A percentile compares a stretch with the other conserved stretches of the same genome.
Conservation (phyloP, 1,140 invertebrate species). For the Diuraphis noxia region DNA sequence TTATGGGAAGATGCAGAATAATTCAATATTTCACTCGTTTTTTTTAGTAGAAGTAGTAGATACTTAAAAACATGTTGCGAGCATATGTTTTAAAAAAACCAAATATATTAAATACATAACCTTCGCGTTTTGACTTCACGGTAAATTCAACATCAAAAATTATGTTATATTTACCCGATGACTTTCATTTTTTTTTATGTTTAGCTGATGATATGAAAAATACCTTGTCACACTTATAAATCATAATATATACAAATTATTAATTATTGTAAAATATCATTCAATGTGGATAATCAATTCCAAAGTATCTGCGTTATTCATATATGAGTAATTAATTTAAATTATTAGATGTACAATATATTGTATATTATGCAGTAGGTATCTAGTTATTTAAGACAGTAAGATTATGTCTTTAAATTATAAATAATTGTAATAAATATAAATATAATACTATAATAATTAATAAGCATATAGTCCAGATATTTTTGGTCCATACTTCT, state of each 20-base stretch:
- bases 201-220: neutral
- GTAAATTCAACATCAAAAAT: slow-evolving; percentile 15
- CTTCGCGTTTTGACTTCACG: neutral
- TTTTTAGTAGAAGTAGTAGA: neutral
- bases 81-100: neutral
- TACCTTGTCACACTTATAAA: neutral
- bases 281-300: neutral
- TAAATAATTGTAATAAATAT: neutral
- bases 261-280: neutral
- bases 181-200: neutral
- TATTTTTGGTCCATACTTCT: neutral
- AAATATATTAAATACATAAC: neutral
- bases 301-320: neutral
- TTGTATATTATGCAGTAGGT: neutral
- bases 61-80: neutral
- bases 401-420: neutral
- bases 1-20: neutral
- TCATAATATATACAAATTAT: neutral
- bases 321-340: neutral
- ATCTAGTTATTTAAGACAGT: neutral
- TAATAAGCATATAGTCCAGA: neutral
- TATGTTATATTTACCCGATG: neutral
- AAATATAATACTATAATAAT: neutral
- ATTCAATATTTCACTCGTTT: neutral
- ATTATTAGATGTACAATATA: neutral